phyloP scores from a whole-genome alignment of 2,113 vertebrate genomes.

The Periophthalmodon schlosseri region DNA sequence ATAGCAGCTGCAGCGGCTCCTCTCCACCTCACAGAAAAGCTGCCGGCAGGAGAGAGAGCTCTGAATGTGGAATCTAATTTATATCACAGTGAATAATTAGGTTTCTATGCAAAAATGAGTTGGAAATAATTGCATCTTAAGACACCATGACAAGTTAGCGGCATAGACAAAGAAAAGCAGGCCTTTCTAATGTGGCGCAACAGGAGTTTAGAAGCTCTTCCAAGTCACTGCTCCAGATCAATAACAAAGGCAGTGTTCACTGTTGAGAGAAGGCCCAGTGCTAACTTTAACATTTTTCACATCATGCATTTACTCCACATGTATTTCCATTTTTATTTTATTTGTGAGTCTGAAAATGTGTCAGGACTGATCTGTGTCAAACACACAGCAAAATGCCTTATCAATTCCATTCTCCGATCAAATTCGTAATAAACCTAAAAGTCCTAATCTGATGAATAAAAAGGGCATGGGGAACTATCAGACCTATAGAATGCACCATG shows the following conservation, averaged over 20 bases:
- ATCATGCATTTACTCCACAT: background rate
- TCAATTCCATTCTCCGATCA: background rate
- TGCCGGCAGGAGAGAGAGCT: constrained; percentile 65
- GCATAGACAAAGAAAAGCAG: constrained; percentile 53
- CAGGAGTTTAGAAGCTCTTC: constrained; percentile 32
- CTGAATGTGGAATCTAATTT: constrained; percentile 80
- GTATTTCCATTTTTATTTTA: background rate
- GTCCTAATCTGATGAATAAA: background rate
- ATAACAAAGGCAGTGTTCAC: constrained; percentile 19
- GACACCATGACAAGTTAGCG: constrained; percentile 51
- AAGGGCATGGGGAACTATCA: background rate
- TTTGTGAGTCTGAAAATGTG: background rate
- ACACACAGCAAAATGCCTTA: background rate
- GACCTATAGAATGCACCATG: background rate
- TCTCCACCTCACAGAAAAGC: constrained; percentile 77
- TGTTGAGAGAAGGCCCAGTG: background rate
- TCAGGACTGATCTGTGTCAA: too few species aligned
- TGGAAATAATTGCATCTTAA: constrained; percentile 67
- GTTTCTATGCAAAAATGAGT: constrained; percentile 80
- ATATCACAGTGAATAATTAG: constrained; percentile 80
- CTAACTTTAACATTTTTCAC: background rate
- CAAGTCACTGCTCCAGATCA: constrained; percentile 17
- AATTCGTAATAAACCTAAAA: background rate
- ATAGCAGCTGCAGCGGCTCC: constrained; percentile 99
- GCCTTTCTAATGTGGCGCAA: constrained; percentile 27